Percentiles rank a stretch among this genome's conserved stretches.
Evolutionary conservation across 2,797 vertebrate genomes (phyloP).

Genomic region (Pipistrellus pygmaeus): DNA sequence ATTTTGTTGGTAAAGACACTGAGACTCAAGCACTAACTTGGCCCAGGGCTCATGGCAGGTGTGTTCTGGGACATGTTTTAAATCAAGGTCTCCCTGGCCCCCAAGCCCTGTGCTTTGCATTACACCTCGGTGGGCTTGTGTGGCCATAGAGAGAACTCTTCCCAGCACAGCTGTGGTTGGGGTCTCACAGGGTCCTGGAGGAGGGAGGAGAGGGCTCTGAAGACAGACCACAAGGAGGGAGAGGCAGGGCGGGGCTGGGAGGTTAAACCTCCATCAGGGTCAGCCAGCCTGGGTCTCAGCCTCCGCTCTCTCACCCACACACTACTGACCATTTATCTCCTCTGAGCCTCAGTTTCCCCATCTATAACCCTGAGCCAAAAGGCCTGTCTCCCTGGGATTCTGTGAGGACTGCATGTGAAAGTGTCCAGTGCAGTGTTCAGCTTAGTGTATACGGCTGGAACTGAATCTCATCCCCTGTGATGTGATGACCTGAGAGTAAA

Average conservation of each 20-base stretch:
- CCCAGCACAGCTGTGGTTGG: background rate
- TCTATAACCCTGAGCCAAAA: background rate
- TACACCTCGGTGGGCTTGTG: background rate
- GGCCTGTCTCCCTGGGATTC: background rate
- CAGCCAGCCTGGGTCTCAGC: background rate
- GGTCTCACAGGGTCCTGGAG: background rate
- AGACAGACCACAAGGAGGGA: background rate
- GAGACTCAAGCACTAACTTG: background rate
- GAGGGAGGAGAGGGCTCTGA: background rate
- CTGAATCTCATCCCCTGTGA: fast-evolving
- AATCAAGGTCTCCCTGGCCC: background rate
- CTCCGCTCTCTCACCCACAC: background rate
- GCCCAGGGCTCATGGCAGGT: background rate
- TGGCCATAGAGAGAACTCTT: background rate
- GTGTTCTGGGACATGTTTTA: background rate
- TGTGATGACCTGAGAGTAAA: too few species aligned
- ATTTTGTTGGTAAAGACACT: background rate
- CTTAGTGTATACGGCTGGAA: background rate
- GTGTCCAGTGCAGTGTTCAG: fast-evolving
- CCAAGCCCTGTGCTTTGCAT: background rate
- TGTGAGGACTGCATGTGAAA: background rate
- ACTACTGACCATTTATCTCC: background rate
- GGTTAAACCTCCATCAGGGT: background rate
- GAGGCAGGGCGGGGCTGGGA: fast-evolving
- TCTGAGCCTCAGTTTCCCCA: background rate